Conservation (phyloP, 2,888 invertebrate species). For the Blastobasis adustella region DNA sequence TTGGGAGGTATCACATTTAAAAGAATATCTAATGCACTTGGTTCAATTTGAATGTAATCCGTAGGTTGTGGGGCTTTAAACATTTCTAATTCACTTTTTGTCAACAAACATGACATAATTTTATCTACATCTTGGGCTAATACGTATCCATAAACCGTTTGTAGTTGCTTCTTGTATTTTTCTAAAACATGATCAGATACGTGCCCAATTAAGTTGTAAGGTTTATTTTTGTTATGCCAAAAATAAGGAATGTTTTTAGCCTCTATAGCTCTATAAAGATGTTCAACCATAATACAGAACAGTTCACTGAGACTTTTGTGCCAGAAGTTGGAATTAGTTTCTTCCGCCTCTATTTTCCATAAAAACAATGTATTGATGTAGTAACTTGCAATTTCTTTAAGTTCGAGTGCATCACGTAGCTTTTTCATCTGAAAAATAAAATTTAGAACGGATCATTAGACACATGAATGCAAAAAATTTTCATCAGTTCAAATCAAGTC, state of each 20-base stretch:
- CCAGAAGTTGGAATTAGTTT: constrained; percentile 46
- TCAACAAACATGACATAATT: constrained; percentile 33
- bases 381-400: constrained; percentile 69
- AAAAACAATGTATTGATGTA: constrained; percentile 74
- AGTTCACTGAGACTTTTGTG: constrained; percentile 39
- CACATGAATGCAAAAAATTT: no score
- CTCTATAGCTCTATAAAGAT: constrained; percentile 36
- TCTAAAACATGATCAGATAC: constrained; percentile 37
- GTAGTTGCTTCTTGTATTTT: constrained; percentile 45
- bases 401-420: constrained; percentile 56
- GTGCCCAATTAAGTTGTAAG: constrained; percentile 37
- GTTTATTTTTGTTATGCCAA: constrained; percentile 41
- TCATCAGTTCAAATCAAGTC: no score
- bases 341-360: constrained; percentile 42
- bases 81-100: constrained; percentile 31
- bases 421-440: constrained; percentile 53
- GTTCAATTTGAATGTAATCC: no score
- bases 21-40: no score
- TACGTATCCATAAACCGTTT: constrained; percentile 43
- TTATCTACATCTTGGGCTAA: constrained; percentile 45
- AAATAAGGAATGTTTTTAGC: constrained; percentile 47
- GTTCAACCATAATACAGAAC: constrained; percentile 47
- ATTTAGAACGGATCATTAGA: no score
- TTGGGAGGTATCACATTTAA: no score
- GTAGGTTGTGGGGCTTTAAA: constrained; percentile 23